phyloP scores from a whole-genome alignment of 2,888 invertebrate genomes.

The Xestia sexstrigata region DNA sequence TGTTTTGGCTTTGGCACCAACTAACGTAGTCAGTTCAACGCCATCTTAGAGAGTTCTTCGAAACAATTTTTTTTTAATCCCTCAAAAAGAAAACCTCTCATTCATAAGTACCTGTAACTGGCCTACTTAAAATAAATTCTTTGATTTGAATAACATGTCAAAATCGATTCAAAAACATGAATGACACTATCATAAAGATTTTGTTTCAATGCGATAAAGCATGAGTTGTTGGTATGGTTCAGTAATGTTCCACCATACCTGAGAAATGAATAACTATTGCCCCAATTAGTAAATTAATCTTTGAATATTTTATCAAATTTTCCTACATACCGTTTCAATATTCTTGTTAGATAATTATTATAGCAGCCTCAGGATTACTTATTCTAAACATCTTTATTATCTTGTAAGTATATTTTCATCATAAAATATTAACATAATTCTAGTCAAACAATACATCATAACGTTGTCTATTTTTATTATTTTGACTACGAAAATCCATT shows the following conservation, averaged over 20 bases:
- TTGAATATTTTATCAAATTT: not conserved
- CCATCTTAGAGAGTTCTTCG: too few relatives aligned
- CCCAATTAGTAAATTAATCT: constrained; percentile 4
- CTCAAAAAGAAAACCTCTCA: too few relatives aligned
- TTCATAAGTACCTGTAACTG: too few relatives aligned
- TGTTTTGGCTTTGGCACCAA: too few relatives aligned
- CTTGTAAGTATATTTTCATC: not conserved
- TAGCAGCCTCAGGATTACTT: not conserved
- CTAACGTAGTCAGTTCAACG: too few relatives aligned
- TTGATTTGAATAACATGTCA: too few relatives aligned
- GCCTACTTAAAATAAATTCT: too few relatives aligned
- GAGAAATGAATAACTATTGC: not conserved
- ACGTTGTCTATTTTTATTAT: not conserved
- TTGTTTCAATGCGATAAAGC: not conserved
- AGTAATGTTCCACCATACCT: too few relatives aligned
- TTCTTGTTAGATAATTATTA: not conserved
- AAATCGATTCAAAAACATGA: not conserved
- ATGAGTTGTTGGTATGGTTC: not conserved
- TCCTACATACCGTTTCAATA: not conserved
- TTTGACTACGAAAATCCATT: constrained; percentile 40
- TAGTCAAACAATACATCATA: constrained; percentile 33
- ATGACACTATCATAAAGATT: not conserved
- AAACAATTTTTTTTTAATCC: too few relatives aligned
- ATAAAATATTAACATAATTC: constrained; percentile 23
- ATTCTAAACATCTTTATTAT: not conserved